Evolutionary conservation across 2,888 invertebrate genomes (phyloP).

Genomic region (Drosophila nr. medialis): DNA sequence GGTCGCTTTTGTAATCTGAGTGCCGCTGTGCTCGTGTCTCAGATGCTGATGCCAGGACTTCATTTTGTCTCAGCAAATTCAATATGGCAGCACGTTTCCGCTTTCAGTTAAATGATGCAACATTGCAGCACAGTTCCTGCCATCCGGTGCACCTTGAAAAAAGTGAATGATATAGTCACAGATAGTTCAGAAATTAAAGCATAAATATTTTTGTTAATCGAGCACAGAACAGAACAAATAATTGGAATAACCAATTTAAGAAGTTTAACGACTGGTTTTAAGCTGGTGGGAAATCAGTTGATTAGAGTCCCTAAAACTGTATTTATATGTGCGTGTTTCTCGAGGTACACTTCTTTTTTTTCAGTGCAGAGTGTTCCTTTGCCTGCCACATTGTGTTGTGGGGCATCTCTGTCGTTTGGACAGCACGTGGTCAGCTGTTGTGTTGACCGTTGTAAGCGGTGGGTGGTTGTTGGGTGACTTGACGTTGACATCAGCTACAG

Average conservation of each 20-base stretch:
- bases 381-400: not conserved
- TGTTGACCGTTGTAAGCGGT: conserved; percentile 13
- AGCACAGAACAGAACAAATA: not conserved
- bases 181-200: not conserved
- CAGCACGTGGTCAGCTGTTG: conserved; percentile 5
- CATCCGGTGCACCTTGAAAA: not conserved
- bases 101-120: conserved; percentile 54
- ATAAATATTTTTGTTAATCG: not conserved
- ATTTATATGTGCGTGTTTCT: not conserved
- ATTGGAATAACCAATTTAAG: not conserved
- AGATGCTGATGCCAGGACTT: conserved; percentile 18
- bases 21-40: conserved; percentile 7
- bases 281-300: not conserved
- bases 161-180: not conserved
- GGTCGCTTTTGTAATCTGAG: conserved; percentile 30
- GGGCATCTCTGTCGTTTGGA: conserved; percentile 8
- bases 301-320: not conserved
- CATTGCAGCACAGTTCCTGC: conserved; percentile 10
- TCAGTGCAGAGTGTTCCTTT: not conserved
- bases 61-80: conserved; percentile 64
- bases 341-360: not conserved
- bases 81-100: conserved; percentile 72
- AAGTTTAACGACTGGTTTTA: not conserved
- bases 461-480: not conserved
- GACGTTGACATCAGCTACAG: not conserved